A percentile compares a stretch with the other conserved stretches of the same genome.
Evolutionary conservation across 2,888 invertebrate genomes (phyloP).

Genomic region (Cancer borealis): DNA sequence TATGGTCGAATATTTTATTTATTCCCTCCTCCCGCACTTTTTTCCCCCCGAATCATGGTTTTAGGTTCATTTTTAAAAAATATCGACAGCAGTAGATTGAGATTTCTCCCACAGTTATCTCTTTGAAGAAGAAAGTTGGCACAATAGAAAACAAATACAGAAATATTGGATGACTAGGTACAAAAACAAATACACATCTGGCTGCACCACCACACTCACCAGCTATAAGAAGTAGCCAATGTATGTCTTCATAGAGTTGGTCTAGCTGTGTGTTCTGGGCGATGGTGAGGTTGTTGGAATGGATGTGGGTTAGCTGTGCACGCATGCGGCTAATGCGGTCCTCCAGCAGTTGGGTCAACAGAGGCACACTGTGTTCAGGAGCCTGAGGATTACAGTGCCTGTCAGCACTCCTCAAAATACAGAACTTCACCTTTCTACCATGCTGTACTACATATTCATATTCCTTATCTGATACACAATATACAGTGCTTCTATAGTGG

Average conservation of each 20-base stretch:
- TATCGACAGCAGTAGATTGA: not conserved
- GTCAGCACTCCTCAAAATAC: not conserved
- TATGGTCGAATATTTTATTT: too few species aligned
- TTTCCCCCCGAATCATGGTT: too few species aligned
- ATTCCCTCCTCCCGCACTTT: too few species aligned
- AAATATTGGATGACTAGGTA: not conserved
- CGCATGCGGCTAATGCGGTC: conserved; percentile 84
- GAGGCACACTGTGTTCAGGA: conserved; percentile 85
- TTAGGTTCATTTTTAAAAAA: too few species aligned
- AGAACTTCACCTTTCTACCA: not conserved
- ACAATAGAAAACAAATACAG: not conserved
- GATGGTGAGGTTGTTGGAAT: conserved; percentile 79
- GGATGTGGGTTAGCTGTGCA: conserved; percentile 81
- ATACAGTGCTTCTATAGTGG: not conserved
- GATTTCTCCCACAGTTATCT: not conserved
- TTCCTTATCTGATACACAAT: not conserved
- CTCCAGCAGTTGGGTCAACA: conserved; percentile 86
- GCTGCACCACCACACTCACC: conserved; percentile 79
- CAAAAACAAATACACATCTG: not conserved
- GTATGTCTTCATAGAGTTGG: conserved; percentile 91
- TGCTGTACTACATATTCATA: not conserved
- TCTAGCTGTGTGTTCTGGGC: conserved; percentile 81
- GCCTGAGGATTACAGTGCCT: conserved; percentile 80
- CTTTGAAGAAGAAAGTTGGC: not conserved
- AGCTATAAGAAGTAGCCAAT: conserved; percentile 91